Conservation (phyloP, 2,888 invertebrate genomes). For the Miltochrista miniata region DNA sequence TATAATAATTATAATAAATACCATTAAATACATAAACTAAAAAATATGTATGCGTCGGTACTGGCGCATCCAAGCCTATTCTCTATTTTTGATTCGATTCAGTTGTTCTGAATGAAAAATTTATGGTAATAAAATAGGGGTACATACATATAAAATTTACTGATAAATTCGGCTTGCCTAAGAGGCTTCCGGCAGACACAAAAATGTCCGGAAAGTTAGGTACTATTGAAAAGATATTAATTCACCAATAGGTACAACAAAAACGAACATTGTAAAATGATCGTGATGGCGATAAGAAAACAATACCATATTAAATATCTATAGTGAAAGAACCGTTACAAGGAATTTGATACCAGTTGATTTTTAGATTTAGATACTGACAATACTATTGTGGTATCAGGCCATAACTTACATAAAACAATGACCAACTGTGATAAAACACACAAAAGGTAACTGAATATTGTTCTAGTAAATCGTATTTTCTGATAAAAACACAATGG, state of each 20-base stretch:
- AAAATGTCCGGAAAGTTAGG: too few relatives aligned
- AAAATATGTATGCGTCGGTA: too few relatives aligned
- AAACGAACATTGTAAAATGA: neutral
- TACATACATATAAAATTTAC: too few relatives aligned
- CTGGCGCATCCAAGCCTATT: too few relatives aligned
- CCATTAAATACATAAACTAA: too few relatives aligned
- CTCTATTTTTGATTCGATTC: too few relatives aligned
- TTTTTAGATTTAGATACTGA: neutral
- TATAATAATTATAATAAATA: too few relatives aligned
- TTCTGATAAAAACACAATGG: conserved; percentile 28
- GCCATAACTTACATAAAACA: neutral
- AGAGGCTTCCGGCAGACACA: too few relatives aligned
- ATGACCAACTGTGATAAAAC: neutral
- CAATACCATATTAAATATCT: neutral
- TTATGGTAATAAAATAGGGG: too few relatives aligned
- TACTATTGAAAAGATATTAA: too few relatives aligned
- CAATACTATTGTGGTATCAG: neutral
- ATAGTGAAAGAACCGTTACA: neutral
- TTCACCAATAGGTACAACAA: neutral
- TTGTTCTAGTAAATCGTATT: conserved; percentile 4
- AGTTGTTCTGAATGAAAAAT: too few relatives aligned
- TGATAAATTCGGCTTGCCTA: too few relatives aligned
- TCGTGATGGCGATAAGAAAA: conserved; percentile 12
- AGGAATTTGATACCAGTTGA: neutral
- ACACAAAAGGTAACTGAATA: neutral